A percentile compares a stretch with the other conserved stretches of the same genome.
Conservation (phyloP, 2,888 invertebrate genomes). For the Adela reaumurella region DNA sequence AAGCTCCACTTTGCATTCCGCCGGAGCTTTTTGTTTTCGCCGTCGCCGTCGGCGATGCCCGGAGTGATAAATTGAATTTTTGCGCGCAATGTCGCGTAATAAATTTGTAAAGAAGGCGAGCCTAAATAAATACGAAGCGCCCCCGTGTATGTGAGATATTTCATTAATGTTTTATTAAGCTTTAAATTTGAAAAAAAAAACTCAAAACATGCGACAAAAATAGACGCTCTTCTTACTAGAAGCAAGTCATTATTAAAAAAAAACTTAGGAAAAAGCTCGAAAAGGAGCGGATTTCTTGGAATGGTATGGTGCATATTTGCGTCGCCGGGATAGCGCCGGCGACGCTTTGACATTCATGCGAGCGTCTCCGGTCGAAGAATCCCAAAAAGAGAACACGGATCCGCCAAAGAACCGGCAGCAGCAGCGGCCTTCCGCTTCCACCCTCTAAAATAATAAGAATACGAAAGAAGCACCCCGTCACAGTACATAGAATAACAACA, state of each 20-base stretch:
- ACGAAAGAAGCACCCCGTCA: too few species aligned
- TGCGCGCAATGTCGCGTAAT: neutral
- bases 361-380: neutral
- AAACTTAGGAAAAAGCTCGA: neutral
- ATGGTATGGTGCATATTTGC: neutral
- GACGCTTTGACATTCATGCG: neutral
- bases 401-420: neutral
- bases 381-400: neutral
- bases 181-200: too few species aligned
- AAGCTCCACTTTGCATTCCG: conserved; percentile 55
- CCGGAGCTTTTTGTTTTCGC: conserved; percentile 41
- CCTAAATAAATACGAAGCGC: too few species aligned
- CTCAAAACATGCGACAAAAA: too few species aligned
- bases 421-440: neutral
- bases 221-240: too few species aligned
- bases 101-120: neutral
- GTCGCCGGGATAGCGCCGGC: neutral
- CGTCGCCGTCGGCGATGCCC: conserved; percentile 19
- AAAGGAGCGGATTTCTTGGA: neutral
- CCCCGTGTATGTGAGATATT: too few species aligned
- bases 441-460: neutral
- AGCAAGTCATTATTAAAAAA: neutral
- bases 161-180: too few species aligned
- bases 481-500: too few species aligned
- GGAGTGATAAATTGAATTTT: neutral